phyloP scores from a whole-genome alignment of 2,888 invertebrate species.

The Clitarchus hookeri region DNA sequence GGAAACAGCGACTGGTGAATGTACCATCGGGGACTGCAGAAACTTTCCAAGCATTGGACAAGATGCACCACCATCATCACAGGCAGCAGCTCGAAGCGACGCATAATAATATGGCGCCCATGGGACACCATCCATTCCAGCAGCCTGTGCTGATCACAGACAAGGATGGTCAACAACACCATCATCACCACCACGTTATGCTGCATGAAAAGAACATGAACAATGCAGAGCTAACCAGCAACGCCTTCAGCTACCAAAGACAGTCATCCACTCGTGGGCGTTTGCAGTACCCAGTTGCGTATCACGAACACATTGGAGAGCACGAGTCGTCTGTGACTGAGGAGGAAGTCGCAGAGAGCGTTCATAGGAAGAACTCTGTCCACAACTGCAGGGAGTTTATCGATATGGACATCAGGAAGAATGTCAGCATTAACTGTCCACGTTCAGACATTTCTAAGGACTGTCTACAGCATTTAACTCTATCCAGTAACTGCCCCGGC shows the following conservation, averaged over 20 bases:
- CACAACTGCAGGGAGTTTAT: slow-evolving; percentile 31
- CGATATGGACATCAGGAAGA: slow-evolving; percentile 30
- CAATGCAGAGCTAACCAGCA: slow-evolving; percentile 33
- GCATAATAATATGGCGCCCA: neutral
- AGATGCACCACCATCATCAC: slow-evolving; percentile 32
- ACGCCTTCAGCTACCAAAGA: slow-evolving; percentile 39
- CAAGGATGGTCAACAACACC: slow-evolving; percentile 15
- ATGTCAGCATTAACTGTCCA: slow-evolving; percentile 3
- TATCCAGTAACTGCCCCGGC: slow-evolving; percentile 15
- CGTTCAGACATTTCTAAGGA: slow-evolving; percentile 28
- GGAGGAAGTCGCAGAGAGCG: slow-evolving; percentile 29
- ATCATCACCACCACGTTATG: slow-evolving; percentile 30
- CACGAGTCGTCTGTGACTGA: slow-evolving; percentile 33
- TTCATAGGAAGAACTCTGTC: slow-evolving; percentile 22
- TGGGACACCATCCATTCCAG: slow-evolving; percentile 27
- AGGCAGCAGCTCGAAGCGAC: neutral
- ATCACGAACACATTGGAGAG: slow-evolving; percentile 30
- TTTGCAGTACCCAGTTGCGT: slow-evolving; percentile 31
- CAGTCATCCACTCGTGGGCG: slow-evolving; percentile 32
- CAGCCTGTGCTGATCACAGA: slow-evolving; percentile 18
- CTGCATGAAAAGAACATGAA: slow-evolving; percentile 11
- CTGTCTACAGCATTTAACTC: slow-evolving; percentile 26
- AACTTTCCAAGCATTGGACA: slow-evolving; percentile 26
- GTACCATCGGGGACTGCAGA: slow-evolving; percentile 26
- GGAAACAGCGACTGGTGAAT: slow-evolving; percentile 34